phyloP scores from a whole-genome alignment of 2,888 invertebrate genomes.

The Pyrrhia umbra region DNA sequence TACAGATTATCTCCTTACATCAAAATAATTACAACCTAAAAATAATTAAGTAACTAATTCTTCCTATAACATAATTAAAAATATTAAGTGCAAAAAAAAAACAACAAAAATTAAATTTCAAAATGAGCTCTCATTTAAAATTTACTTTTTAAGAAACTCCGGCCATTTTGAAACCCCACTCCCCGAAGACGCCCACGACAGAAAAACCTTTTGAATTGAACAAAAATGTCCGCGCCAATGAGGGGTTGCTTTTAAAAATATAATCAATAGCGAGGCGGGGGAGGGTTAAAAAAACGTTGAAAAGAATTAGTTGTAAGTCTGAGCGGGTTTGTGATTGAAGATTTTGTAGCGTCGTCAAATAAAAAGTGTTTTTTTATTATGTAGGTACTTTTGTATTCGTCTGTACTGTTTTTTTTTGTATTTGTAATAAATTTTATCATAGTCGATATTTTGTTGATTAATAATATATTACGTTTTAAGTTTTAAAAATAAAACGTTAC shows the following conservation, averaged over 20 bases:
- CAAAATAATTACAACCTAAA: too few relatives aligned
- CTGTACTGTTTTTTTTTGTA: neutral
- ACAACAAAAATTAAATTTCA: neutral
- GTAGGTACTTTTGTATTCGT: neutral
- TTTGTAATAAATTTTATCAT: neutral
- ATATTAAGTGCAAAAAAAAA: neutral
- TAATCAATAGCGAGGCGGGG: constrained; percentile 78
- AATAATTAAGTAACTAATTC: too few relatives aligned
- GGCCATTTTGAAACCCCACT: constrained; percentile 77
- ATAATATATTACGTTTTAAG: too few relatives aligned
- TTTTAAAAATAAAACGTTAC: neutral
- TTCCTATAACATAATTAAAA: too few relatives aligned
- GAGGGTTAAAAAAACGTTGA: constrained; percentile 57
- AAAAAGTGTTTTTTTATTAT: neutral
- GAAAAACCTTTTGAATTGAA: constrained; percentile 88
- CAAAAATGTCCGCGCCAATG: constrained; percentile 86
- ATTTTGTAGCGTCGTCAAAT: neutral
- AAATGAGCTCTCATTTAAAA: constrained; percentile 44
- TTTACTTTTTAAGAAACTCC: constrained; percentile 75
- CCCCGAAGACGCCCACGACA: constrained; percentile 82
- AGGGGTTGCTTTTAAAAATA: constrained; percentile 77
- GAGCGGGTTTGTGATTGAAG: constrained; percentile 17
- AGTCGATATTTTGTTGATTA: too few relatives aligned
- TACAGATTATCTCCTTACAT: too few relatives aligned
- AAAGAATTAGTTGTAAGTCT: constrained; percentile 37